Base-by-base conservation (phyloP, 2,113 vertebrate species). In the Gyps fulvus region DNA sequence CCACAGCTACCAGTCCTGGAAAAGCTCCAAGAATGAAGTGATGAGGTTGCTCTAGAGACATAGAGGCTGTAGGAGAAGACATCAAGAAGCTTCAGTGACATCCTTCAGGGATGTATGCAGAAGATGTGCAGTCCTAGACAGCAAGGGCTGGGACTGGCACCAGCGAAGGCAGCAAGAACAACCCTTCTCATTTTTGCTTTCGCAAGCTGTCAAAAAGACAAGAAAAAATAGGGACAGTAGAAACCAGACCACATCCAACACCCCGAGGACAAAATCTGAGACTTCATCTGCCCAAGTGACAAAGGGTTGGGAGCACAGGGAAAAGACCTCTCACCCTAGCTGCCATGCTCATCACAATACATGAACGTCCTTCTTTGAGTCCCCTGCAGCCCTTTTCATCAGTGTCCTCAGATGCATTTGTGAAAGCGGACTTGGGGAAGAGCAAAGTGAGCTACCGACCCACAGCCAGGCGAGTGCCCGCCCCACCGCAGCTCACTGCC, bases 391-490 rank as follows among this genome's bases (percentile, higher is more conserved):
- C 58, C 65, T 45, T 22, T 31, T 4, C 43, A 73, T 26, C 72
- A 14, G n/a, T 9, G 79, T 50, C 70, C 42, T 52, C 14, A 17
- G 62, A 11, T 6, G 19, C 22, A 7, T 6, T 50, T 1, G 11
- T 20, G 40, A 21, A 59, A 55, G 58, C 0, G 22, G 23, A 45
- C 65, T 2, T 31, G 45, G 80, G 55, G 42, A 40, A 21, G 36
- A 13, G 58, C 82, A 73, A 65, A 13, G 13, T 0, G 13, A 81
- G 83, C 22, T 31, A 21, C 43, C 22, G 9, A 38, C 40, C 1
- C 11, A 6, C 83, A 29, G 58, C 3, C 5, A 3, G 73, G 8
- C 0, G 18, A 21, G 7, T 4, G 47, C 55, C 32, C 2, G 4
- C 22, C 70, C 72, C 4, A 4, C 32, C 15, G 74, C 55, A 40